Base-by-base conservation (phyloP, 2,888 invertebrate species). In the Platycnemis pennipes region DNA sequence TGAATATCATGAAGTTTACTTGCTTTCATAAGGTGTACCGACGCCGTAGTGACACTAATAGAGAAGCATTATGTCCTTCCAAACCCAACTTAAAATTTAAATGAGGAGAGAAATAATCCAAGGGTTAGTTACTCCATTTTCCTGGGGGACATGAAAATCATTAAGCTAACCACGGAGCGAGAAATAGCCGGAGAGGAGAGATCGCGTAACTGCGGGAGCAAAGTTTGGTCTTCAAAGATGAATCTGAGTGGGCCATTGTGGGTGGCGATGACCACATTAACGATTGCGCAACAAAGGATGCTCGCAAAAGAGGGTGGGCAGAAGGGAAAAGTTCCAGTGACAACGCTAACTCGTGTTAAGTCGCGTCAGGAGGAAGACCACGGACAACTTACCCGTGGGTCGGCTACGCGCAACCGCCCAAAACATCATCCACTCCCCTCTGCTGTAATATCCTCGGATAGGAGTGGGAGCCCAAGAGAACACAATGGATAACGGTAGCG, bases 401-500 rank as follows among this genome's bases (percentile, higher is more conserved):
- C 26, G 16, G 77, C 26, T 16, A 11, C 37, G 37, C 37, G 11
- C 77, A 77, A 7, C 77, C 37, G 11, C 37, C 37, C 77, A 31
- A 77, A 77, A 3, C 77, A 37, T 37, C 37, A 77, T 37, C 77
- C 77, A 37, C 37, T 31, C 77, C 77, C 37, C 11, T 77, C 31
- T 77, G 37, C 77, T 11, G 37, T 37, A 77, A 37, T 37, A 37
- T 77, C 77, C 11, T 37, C 16, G 77, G 16, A 77, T 37, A 37
- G 31, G 37, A 77, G 37, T 37, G 37, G 4, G 77, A 77, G n/a
- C 77, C 37, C 77, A 77, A 77, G 31, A 49, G 31, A 77, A 77
- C 77, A 77, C 77, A 77, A 77, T 77, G 77, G 77, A 22, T 77
- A 77, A 77, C 77, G 77, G 77, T 77, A 31, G 77, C 5, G 37